Evolutionary conservation across 2,888 invertebrate genomes (phyloP), one percentile per base, ranked within the genome.

Genomic region (Drosophila gaucha): DNA sequence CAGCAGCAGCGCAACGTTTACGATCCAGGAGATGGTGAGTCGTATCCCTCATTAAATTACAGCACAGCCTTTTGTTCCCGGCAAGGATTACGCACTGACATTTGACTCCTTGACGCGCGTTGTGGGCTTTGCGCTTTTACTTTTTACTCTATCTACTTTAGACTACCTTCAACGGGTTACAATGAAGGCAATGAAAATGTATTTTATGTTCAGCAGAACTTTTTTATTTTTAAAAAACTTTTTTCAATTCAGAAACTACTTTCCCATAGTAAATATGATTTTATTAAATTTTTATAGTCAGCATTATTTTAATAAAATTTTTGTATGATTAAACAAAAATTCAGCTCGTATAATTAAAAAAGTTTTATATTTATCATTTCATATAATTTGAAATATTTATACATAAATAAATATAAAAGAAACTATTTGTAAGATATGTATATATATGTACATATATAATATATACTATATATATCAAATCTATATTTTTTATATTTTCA

Each of bases 1-100:
- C 89, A 44, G 18, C 44, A 44, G 44, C 44, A 44, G 18, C 44
- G 90, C 39, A 87, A 88, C 30, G 89, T 90, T 78, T 91, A 91
- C 63, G 91, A 91, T 90, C 90, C 92, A 30, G 91, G 92, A 38
- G 91, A 91, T 88, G 91, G 91, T 91, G 72, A 91, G 92, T 41
- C 24, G 41, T 3, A 14, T 90, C 56, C 46, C 58, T 59, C 65
- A 78, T 84, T 78, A 74, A 69, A 74, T 80, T 56, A 59, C 47
- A 30, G 36, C 68, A 63, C 54, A 24, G 47, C 72, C 74, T 72
- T 62, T 63, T 28, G 26, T 46, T 12, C 20, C 31, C 14, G 31
- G n/a, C 22, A 35, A 10, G 78, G 78, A 67, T 77, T 64, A 67
- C 39, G 14, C 58, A 18, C 41, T 65, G 72, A 62, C 72, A 75